Evolutionary conservation across 2,113 vertebrate genomes (phyloP), one percentile per base, ranked within the genome.

Genomic region (Aix galericulata): DNA sequence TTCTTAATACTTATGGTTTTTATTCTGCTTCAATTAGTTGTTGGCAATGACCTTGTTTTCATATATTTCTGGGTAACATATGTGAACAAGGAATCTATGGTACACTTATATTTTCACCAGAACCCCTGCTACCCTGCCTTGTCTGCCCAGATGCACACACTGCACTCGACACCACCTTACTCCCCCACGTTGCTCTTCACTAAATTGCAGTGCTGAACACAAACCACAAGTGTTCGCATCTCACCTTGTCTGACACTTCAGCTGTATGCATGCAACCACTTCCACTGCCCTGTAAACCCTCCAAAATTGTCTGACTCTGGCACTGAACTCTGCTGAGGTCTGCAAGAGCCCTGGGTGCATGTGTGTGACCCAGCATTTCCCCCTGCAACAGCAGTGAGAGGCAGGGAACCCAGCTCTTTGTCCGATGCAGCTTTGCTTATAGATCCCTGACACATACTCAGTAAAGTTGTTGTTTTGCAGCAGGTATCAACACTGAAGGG

Each of bases 361-460:
- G 17, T 11, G 23, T 25, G 29, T 13, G 16, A 32, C 3, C 21
- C 66, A 59, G 40, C 0, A 0, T 0, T 5, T 32, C 42, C 25
- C 5, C 14, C 17, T 1, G 0, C 38, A 26, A 34, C 0, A 3
- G 79, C 62, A 88, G 62, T 58, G 20, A 22, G 7, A 0, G 0
- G 22, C 2, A 4, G 7, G 26, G 36, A 58, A 56, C 4, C 44
- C 69, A 48, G 59, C 48, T 50, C 22, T 50, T 50, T 50, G 11
- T 22, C 48, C 11, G 21, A 23, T 52, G 48, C n/a, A 42, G 40
- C 0, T 0, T 25, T 1, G 12, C 79, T 44, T 14, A 59, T 62
- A 32, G 13, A 58, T 21, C 44, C 66, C 58, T 58, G 72, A 38
- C 40, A 67, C 1, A 11, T 23, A 14, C 17, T 56, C 1, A 1